phyloP scores from a whole-genome alignment of 1,140 invertebrate species.

The Colletes latitarsis region DNA sequence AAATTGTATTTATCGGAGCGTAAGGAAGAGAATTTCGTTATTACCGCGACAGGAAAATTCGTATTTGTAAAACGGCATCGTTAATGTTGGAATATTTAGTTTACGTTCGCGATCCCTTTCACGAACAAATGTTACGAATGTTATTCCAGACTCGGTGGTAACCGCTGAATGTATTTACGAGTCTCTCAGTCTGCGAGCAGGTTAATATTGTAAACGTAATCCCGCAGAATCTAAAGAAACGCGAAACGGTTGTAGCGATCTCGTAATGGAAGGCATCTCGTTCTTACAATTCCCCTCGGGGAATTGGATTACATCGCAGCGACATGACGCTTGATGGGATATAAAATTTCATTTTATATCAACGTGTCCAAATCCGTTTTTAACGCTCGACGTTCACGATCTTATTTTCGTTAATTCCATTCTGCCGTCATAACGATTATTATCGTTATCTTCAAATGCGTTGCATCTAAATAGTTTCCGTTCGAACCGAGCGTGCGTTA shows the following conservation, averaged over 20 bases:
- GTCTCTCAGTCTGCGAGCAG: not conserved
- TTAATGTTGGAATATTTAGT: conserved; percentile 7
- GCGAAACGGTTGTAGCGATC: conserved; percentile 26
- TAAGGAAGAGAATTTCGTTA: not conserved
- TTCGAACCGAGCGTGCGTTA: too few species aligned
- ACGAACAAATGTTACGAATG: conserved; percentile 12
- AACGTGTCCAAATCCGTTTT: not conserved
- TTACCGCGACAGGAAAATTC: not conserved
- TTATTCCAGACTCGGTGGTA: conserved; percentile 19
- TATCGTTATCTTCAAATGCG: not conserved
- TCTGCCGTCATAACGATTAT: not conserved
- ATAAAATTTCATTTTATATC: conserved; percentile 43
- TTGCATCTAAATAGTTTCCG: too few species aligned
- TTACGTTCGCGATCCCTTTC: not conserved
- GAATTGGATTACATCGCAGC: conserved; percentile 43
- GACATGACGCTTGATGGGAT: conserved; percentile 44
- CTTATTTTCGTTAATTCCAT: conserved; percentile 28
- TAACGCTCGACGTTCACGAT: not conserved
- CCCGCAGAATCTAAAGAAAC: conserved; percentile 21
- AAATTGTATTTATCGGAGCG: too few species aligned
- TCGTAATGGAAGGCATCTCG: conserved; percentile 38
- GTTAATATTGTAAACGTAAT: conserved; percentile 56
- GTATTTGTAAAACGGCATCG: not conserved
- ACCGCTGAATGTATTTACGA: conserved; percentile 16
- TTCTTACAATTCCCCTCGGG: conserved; percentile 48